A percentile compares a stretch with the other conserved stretches of the same genome.
These are phyloP conservation scores for Esox niger DNA, from an alignment of 2,113 vertebrate species.

Conservation along the genomic window DNA sequence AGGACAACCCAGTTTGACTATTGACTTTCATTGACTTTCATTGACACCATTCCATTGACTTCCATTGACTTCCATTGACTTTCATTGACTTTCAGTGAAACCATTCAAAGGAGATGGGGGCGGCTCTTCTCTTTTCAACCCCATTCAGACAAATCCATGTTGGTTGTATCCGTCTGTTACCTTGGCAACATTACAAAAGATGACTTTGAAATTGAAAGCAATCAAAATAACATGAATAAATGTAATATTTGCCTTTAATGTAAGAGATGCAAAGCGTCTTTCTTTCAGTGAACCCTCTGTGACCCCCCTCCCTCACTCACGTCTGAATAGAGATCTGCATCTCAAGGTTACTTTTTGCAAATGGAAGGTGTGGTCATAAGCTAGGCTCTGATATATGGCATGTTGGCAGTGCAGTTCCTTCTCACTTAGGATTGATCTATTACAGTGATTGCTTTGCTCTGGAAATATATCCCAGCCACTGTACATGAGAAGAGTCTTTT, in stretches of 20 bases:
- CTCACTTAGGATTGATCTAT: slow-evolving; percentile 14
- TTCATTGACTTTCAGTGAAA: too few relatives aligned
- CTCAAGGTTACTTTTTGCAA: slow-evolving; percentile 56
- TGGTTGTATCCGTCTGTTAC: neutral
- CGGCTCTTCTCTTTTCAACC: neutral
- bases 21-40: too few relatives aligned
- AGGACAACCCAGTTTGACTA: too few relatives aligned
- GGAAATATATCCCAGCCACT: too few relatives aligned
- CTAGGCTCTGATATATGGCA: slow-evolving; percentile 1
- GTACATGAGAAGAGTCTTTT: neutral
- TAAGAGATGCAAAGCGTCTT: slow-evolving; percentile 1
- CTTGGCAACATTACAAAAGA: neutral
- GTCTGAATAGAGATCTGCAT: slow-evolving; percentile 39
- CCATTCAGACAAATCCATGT: neutral
- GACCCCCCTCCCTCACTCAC: slow-evolving; percentile 3
- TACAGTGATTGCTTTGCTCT: slow-evolving; percentile 7
- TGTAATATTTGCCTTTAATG: slow-evolving; percentile 6
- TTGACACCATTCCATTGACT: too few relatives aligned
- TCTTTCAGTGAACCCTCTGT: slow-evolving; percentile 17
- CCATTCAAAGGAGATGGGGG: neutral
- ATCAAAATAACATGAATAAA: neutral
- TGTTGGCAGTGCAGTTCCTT: slow-evolving; percentile 2
- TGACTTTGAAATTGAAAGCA: neutral
- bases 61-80: too few relatives aligned
- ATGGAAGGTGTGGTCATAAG: neutral